phyloP scores from a whole-genome alignment of 2,797 vertebrate genomes.

The Molossus alvarezi region DNA sequence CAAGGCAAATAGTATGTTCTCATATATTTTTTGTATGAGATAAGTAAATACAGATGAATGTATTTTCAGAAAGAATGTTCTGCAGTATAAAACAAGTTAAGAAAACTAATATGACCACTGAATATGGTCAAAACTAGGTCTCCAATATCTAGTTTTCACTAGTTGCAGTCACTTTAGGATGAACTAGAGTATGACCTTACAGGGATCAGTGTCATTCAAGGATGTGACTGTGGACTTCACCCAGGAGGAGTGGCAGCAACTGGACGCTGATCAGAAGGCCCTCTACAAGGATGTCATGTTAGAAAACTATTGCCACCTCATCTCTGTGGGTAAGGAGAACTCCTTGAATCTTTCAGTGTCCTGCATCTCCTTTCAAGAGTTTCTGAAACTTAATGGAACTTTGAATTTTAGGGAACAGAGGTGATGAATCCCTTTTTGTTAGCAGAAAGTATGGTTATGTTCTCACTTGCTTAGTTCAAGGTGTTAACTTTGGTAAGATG shows the following conservation, averaged over 20 bases:
- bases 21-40: conserved; percentile 62
- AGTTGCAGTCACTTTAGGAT: conserved; percentile 79
- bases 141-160: conserved; percentile 72
- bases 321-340: conserved; percentile 82
- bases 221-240: conserved; percentile 87
- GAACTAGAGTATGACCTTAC: conserved; percentile 83
- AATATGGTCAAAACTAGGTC: conserved; percentile 23
- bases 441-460: conserved; percentile 17
- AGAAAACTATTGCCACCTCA: conserved; percentile 84
- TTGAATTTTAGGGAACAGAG: conserved; percentile 59
- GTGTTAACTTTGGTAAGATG: conserved; percentile 41
- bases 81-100: not conserved
- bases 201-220: conserved; percentile 84
- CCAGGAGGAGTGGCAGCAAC: conserved; percentile 84
- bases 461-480: not conserved
- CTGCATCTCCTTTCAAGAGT: not conserved
- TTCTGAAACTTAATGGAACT: conserved; percentile 39
- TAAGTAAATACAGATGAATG: conserved; percentile 56
- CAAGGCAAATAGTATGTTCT: conserved; percentile 46
- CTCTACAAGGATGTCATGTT: conserved; percentile 87
- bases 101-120: conserved; percentile 52
- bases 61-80: conserved; percentile 58
- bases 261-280: conserved; percentile 81
- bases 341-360: not conserved
- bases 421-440: conserved; percentile 33